Evolutionary conservation across 2,113 vertebrate species (phyloP).

Genomic region (Erythrolamprus reginae): DNA sequence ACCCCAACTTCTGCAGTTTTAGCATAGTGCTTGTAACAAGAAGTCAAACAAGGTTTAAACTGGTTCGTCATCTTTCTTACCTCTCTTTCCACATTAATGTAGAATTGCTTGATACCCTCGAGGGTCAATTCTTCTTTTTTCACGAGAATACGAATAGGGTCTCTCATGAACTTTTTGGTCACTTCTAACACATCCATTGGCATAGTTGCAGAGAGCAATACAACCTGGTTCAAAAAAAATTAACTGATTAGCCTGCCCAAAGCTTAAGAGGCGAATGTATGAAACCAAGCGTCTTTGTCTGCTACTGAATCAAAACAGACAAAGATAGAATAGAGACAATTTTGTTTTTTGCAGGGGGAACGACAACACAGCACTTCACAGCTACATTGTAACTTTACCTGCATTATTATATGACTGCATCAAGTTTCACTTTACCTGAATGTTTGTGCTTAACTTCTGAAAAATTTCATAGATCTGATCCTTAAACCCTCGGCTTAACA

Average conservation of each 20-base stretch:
- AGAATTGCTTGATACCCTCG: slow-evolving; percentile 99
- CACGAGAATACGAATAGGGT: slow-evolving; percentile 94
- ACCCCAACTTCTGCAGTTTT: slow-evolving; percentile 66
- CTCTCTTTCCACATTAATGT: slow-evolving; percentile 98
- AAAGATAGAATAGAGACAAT: slow-evolving; percentile 35
- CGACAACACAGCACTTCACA: slow-evolving; percentile 33
- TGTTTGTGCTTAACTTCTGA: slow-evolving; percentile 94
- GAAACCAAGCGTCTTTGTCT: slow-evolving; percentile 44
- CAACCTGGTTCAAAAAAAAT: slow-evolving; percentile 74
- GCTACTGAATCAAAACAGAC: slow-evolving; percentile 20
- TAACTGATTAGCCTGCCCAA: neutral
- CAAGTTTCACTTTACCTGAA: slow-evolving; percentile 76
- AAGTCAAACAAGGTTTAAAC: slow-evolving; percentile 38
- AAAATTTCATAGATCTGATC: slow-evolving; percentile 99
- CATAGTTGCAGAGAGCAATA: slow-evolving; percentile 96
- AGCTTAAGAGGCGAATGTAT: neutral
- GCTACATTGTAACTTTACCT: slow-evolving; percentile 12
- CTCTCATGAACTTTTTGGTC: slow-evolving; percentile 98
- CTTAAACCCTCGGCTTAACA: slow-evolving; percentile 98
- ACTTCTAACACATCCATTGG: slow-evolving; percentile 97
- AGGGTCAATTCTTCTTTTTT: slow-evolving; percentile 98
- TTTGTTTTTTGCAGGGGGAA: slow-evolving; percentile 30
- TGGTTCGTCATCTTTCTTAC: slow-evolving; percentile 52
- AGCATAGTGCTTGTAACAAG: slow-evolving; percentile 78
- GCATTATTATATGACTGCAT: accelerated